Base-by-base conservation (phyloP, 2,113 vertebrate genomes). In the Pavo muticus region DNA sequence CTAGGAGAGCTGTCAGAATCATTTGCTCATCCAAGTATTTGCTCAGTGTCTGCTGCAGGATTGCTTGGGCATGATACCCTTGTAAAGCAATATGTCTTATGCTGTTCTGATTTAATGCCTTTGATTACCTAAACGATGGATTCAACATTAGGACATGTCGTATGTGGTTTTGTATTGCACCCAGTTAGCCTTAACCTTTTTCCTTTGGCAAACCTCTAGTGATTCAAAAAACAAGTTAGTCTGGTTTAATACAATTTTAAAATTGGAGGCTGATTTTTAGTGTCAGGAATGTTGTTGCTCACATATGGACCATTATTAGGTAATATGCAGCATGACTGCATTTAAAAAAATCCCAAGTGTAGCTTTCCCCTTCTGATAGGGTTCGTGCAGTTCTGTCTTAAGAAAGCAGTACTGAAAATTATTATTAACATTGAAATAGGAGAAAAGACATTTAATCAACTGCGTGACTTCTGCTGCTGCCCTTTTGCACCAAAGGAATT, bases 141-240 rank as follows among this genome's bases (percentile, higher is more conserved):
- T 92, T 87, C 71, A 80, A 90, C 75, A 52, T 77, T 86, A 48
- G 44, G 79, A 47, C 78, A 60, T 77, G 85, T 88, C 75, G 77
- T 52, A 40, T 48, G 52, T 68, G 35, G 25, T 72, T 92, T 69
- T 71, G 68, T 57, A 79, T 71, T 90, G 82, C 85, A 81, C 35
- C 18, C 42, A 44, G 57, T 59, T 84, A 81, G 45, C 60, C 35
- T 73, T 90, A 83, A 91, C 68, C 19, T 93, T 96, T 88, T 76
- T 77, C 32, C 45, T 86, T 88, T 84, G 90, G 68, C 90, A 90
- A 60, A 10, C 23, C 75, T 74, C 45, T 72, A 72, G 35, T 44
- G 59, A 35, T 76, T 95, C 88, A 70, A 40, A 93, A 60, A 24
- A 50, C 90, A 86, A 75, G 64, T 81, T 93, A 80, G 85, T 40